Conservation (phyloP, 2,888 invertebrate genomes). For the Creontiades dilutus region DNA sequence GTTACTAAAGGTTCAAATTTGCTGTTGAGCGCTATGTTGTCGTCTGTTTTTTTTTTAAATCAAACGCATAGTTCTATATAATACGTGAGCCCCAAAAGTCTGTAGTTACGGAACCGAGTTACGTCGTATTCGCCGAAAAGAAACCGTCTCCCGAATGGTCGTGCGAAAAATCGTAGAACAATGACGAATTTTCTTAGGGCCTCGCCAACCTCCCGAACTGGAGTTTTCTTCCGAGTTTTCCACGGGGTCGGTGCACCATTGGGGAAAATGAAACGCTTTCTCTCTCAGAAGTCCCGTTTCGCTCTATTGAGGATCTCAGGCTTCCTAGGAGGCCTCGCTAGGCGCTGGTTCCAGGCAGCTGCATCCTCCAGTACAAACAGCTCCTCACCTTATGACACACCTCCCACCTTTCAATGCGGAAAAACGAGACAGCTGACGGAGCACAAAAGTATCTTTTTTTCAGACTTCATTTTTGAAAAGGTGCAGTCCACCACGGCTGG, state of each 20-base stretch:
- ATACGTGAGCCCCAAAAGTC: no score
- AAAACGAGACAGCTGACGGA: neutral
- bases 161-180: slow-evolving; percentile 39
- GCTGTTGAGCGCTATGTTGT: no score
- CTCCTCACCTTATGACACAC: neutral
- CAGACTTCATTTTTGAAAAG: no score
- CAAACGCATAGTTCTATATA: no score
- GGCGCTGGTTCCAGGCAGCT: slow-evolving; percentile 40
- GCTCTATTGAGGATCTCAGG: slow-evolving; percentile 46
- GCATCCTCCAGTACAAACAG: slow-evolving; percentile 37
- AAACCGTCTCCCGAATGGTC: neutral
- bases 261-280: slow-evolving; percentile 52
- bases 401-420: slow-evolving; percentile 13
- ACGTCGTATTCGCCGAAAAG: neutral
- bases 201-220: neutral
- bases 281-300: slow-evolving; percentile 40
- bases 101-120: neutral
- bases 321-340: neutral
- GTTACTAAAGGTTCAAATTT: no score
- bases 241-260: slow-evolving; percentile 42
- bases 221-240: slow-evolving; percentile 35
- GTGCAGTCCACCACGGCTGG: no score
- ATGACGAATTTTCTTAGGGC: slow-evolving; percentile 13
- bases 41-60: no score
- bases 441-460: slow-evolving; percentile 21